These are phyloP conservation scores for Procavia capensis DNA, from an alignment of 2,113 vertebrate species.

Conservation along the genomic window DNA sequence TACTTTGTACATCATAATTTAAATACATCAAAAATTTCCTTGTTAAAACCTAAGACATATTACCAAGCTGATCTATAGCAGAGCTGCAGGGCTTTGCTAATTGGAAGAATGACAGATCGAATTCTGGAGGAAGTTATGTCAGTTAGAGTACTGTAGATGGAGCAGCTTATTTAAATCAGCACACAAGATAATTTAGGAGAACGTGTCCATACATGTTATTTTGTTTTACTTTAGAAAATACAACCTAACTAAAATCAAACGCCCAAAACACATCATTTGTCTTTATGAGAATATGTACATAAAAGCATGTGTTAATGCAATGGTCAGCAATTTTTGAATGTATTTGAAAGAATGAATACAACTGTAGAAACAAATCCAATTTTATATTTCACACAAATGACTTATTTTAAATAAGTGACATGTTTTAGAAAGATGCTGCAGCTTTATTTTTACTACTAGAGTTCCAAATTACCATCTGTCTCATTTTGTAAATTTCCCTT, in stretches of 20 bases:
- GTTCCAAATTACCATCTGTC: background rate
- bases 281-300: background rate
- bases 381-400: background rate
- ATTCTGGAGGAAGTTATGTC: constrained; percentile 43
- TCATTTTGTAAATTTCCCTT: background rate
- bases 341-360: background rate
- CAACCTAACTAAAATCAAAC: constrained; percentile 11
- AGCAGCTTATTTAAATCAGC: constrained; percentile 52
- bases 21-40: constrained; percentile 77
- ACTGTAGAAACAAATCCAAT: constrained; percentile 3
- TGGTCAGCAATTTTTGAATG: background rate
- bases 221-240: constrained; percentile 49
- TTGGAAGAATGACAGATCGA: constrained; percentile 63
- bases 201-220: background rate
- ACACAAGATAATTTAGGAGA: constrained; percentile 43
- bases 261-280: background rate
- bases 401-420: background rate
- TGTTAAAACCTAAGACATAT: constrained; percentile 76
- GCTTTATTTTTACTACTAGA: background rate
- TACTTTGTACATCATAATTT: constrained; percentile 76
- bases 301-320: too few relatives aligned
- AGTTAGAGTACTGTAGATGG: background rate
- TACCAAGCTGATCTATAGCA: constrained; percentile 36
- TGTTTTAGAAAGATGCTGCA: background rate
- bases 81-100: constrained; percentile 62